Base-by-base conservation (phyloP, 30 jellyfish, hydroid and myxozoan species). In the Aurelia aurita region DNA sequence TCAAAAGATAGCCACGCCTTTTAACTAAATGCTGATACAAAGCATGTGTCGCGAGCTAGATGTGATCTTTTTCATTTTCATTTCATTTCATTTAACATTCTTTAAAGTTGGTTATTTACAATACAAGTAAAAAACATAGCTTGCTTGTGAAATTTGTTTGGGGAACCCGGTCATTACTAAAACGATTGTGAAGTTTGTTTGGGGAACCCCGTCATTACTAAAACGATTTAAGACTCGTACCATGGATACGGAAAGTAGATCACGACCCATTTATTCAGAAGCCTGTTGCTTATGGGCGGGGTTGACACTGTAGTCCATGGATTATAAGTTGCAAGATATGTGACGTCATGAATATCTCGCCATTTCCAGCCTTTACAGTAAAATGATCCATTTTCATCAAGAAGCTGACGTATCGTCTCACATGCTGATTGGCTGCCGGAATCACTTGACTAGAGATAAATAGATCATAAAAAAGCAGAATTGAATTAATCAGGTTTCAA, bases 251-350 rank as follows among this genome's bases (percentile, higher is more conserved):
- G 93, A 23, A 62, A 66, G 79, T 83, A 49, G 39, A 83, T 32
- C 22, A 46, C 85, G 23, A 83, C 85, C 93, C 93, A 83, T 70
- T 83, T 83, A 35, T 65, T 83, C n/a, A 71, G 62, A 25, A 83
- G 87, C 61, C 93, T 35, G 46, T 44, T 53, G 62, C 74, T 58
- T 31, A 83, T 25, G 32, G 46, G 57, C 43, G 93, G 89, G 12
- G 89, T 34, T 22, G 95, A 43, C 25, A 63, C 95, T 45, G 88
- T 85, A 21, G 89, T 72, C 95, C 88, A 74, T 12, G 95, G 95
- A 55, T 85, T 63, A 65, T 85, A 85, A 26, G 95, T 85, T 19
- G 95, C 95, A 25, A 85, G 79, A 65, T 71, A 85, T 6, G 85
- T 73, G 62, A 85, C 95, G 64, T 75, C 95, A 29, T 85, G 84